A percentile compares a stretch with the other conserved stretches of the same genome.
Evolutionary conservation across 2,113 vertebrate species (phyloP).

Genomic region (Eubucco bourcierii): DNA sequence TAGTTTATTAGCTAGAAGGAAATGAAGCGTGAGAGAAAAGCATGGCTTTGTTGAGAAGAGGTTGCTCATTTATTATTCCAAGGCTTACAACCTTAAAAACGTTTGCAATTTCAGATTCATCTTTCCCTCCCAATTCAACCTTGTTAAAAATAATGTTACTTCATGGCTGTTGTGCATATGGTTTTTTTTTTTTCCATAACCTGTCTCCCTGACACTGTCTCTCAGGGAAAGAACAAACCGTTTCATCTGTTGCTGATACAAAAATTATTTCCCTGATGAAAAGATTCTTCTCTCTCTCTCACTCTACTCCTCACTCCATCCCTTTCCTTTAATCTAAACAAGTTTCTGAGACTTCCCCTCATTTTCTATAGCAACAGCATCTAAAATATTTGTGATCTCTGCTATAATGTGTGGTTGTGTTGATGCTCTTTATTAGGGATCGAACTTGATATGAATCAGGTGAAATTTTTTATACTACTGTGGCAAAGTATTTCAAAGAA

Average conservation of each 20-base stretch:
- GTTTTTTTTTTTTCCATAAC: neutral
- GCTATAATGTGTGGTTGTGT: neutral
- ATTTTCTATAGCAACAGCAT: neutral
- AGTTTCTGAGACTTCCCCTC: neutral
- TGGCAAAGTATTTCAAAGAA: neutral
- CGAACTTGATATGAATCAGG: neutral
- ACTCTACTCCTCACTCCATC: no score
- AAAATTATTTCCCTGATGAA: neutral
- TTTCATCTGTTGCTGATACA: neutral
- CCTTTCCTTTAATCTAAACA: neutral
- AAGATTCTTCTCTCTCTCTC: neutral
- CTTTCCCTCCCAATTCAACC: neutral
- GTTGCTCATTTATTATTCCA: slow-evolving; percentile 32
- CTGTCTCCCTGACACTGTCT: neutral
- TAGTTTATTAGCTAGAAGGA: slow-evolving; percentile 56
- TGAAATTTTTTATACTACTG: neutral
- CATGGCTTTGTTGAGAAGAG: slow-evolving; percentile 22
- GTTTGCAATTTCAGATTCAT: neutral
- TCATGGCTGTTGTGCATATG: neutral
- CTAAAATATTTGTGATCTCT: neutral
- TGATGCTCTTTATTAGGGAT: neutral
- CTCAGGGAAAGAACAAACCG: neutral
- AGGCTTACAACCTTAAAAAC: neutral
- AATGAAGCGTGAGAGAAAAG: slow-evolving; percentile 41
- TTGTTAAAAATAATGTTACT: neutral